Conservation (phyloP, 2,113 vertebrate genomes). For the Poeciliopsis occidentalis region DNA sequence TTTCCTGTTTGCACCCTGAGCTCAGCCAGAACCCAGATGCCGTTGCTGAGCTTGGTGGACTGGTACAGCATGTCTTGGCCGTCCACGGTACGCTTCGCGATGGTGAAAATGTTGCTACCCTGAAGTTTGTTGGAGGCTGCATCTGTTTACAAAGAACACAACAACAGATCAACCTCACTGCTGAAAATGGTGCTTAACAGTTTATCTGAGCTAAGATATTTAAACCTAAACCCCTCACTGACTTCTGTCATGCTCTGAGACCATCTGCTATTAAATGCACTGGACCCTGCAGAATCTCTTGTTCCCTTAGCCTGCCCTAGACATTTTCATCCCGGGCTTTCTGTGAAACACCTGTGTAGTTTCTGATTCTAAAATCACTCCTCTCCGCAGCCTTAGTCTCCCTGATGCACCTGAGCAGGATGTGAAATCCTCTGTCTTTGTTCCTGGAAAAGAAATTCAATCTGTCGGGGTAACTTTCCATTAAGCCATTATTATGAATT, state of each 20-base stretch:
- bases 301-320: conserved; percentile 4
- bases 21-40: conserved; percentile 96
- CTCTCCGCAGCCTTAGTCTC: conserved; percentile 24
- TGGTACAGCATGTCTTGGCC: conserved; percentile 99
- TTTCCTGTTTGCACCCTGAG: conserved; percentile 89
- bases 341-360: conserved; percentile 31
- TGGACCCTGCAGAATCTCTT: conserved; percentile 15
- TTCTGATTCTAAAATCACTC: conserved; percentile 46
- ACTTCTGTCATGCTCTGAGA: conserved; percentile 12
- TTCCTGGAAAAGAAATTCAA: conserved; percentile 49
- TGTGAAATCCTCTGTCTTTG: conserved; percentile 38
- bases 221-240: conserved; percentile 10
- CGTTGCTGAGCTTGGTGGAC: conserved; percentile 93
- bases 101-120: conserved; percentile 94
- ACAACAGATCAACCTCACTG: neutral
- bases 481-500: conserved; percentile 64
- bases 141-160: conserved; percentile 76
- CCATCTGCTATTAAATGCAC: conserved; percentile 31
- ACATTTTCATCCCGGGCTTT: conserved; percentile 24
- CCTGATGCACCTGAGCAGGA: conserved; percentile 31
- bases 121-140: conserved; percentile 89
- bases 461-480: conserved; percentile 51
- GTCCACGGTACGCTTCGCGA: conserved; percentile 94
- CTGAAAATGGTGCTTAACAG: neutral
- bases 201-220: conserved; percentile 11